Evolutionary conservation across 2,888 invertebrate genomes (phyloP).

Genomic region (Eristalinus sepulchralis): DNA sequence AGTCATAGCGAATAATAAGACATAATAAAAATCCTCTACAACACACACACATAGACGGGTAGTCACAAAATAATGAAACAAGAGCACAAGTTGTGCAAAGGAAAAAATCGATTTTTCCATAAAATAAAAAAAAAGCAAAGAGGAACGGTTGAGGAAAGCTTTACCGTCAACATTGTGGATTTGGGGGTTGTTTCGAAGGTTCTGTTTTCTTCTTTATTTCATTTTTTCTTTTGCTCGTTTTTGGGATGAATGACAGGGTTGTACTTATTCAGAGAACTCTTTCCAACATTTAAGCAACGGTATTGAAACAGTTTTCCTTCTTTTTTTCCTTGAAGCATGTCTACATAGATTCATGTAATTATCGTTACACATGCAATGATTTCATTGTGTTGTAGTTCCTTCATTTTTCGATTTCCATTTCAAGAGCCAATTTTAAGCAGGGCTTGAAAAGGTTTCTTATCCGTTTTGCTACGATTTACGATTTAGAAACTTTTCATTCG

Average conservation of each 20-base stretch:
- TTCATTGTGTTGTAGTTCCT: slow-evolving; percentile 11
- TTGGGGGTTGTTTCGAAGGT: slow-evolving; percentile 26
- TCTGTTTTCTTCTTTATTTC: slow-evolving; percentile 16
- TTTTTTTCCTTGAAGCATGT: slow-evolving; percentile 3
- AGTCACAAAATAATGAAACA: slow-evolving; percentile 26
- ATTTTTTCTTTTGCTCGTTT: slow-evolving; percentile 7
- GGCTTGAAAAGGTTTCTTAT: too few species aligned
- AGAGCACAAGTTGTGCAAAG: slow-evolving; percentile 27
- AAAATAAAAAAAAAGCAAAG: slow-evolving; percentile 8
- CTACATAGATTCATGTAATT: slow-evolving; percentile 21
- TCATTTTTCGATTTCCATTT: neutral
- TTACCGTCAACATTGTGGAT: slow-evolving; percentile 23
- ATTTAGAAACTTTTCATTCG: neutral
- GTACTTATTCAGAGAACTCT: slow-evolving; percentile 23
- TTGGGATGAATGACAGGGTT: slow-evolving; percentile 22
- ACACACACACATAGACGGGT: neutral
- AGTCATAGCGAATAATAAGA: slow-evolving; percentile 23
- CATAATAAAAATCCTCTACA: slow-evolving; percentile 12
- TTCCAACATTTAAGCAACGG: slow-evolving; percentile 4
- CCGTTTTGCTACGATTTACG: too few species aligned
- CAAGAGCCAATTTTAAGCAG: neutral
- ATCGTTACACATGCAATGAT: slow-evolving; percentile 19
- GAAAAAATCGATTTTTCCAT: slow-evolving; percentile 63
- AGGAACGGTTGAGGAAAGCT: slow-evolving; percentile 33
- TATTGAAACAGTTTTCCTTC: slow-evolving; percentile 20